Conservation (phyloP, 2,113 vertebrate genomes). For the Casuarius casuarius region DNA sequence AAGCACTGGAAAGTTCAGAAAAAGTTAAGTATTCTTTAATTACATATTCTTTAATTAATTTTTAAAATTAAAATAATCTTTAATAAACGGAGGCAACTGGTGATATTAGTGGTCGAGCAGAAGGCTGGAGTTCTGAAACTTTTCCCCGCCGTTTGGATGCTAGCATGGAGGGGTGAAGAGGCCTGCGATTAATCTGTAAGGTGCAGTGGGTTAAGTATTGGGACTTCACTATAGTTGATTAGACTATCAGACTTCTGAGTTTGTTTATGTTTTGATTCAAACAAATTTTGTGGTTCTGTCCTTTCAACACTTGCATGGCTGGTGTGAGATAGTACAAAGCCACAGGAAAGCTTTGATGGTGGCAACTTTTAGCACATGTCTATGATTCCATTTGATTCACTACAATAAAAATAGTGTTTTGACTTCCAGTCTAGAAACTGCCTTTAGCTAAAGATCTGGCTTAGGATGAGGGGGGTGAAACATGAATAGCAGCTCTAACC, state of each 20-base stretch:
- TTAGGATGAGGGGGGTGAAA: background rate
- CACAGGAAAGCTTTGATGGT: background rate
- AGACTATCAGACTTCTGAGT: background rate
- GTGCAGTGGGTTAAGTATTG: background rate
- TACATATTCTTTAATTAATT: background rate
- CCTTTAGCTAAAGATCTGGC: background rate
- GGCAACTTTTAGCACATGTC: background rate
- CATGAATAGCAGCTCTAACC: background rate
- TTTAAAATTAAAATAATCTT: background rate
- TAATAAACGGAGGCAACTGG: background rate
- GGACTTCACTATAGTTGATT: background rate
- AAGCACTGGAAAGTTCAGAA: background rate
- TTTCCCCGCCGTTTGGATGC: background rate
- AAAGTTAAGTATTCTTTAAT: accelerated
- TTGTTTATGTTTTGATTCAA: background rate
- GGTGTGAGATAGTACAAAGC: background rate
- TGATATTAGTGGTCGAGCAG: background rate
- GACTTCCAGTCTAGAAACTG: background rate
- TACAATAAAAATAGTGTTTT: background rate
- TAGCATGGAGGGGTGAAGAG: background rate
- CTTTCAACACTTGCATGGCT: background rate
- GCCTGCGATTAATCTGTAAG: background rate
- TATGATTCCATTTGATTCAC: background rate
- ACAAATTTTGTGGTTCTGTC: background rate
- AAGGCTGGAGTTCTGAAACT: background rate